Percentiles rank a stretch among this genome's conserved stretches.
Evolutionary conservation across 2,888 invertebrate species (phyloP).

Genomic region (Machimus atricapillus): DNA sequence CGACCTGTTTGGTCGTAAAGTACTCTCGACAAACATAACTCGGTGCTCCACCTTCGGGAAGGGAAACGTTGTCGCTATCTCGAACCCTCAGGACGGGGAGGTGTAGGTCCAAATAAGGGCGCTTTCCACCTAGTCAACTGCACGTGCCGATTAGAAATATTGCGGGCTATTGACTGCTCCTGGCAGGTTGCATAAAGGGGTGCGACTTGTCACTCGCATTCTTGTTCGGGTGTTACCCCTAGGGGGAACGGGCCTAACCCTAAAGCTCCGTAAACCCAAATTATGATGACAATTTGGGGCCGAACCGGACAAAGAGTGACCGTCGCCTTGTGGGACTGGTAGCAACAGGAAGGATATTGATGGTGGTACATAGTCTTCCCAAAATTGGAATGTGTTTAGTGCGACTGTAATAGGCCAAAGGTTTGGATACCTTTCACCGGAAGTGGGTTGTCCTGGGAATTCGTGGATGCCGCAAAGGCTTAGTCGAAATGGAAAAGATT

Average conservation of each 20-base stretch:
- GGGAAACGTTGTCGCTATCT: not conserved
- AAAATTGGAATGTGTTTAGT: conserved; percentile 13
- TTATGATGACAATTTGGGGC: conserved; percentile 10
- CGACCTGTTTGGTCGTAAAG: not conserved
- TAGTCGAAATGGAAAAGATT: conserved; percentile 6
- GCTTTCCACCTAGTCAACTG: not conserved
- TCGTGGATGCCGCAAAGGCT: not conserved
- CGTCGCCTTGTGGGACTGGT: not conserved
- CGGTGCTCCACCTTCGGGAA: not conserved
- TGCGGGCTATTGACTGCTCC: not conserved
- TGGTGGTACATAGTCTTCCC: not conserved
- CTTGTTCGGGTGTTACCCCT: not conserved
- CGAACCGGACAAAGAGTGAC: not conserved
- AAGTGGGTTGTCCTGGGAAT: not conserved
- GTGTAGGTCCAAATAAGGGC: not conserved
- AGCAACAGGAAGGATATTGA: conserved; percentile 7
- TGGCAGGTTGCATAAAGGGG: conserved; percentile 8
- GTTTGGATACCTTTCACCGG: not conserved
- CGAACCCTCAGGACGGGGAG: not conserved
- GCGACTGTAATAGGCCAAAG: not conserved
- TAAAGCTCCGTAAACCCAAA: not conserved
- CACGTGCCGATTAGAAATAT: conserved; percentile 26
- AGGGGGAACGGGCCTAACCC: not conserved
- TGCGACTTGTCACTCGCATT: not conserved
- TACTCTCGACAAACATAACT: not conserved